phyloP scores from a whole-genome alignment of 2,797 vertebrate species.

The Poecile montanus region DNA sequence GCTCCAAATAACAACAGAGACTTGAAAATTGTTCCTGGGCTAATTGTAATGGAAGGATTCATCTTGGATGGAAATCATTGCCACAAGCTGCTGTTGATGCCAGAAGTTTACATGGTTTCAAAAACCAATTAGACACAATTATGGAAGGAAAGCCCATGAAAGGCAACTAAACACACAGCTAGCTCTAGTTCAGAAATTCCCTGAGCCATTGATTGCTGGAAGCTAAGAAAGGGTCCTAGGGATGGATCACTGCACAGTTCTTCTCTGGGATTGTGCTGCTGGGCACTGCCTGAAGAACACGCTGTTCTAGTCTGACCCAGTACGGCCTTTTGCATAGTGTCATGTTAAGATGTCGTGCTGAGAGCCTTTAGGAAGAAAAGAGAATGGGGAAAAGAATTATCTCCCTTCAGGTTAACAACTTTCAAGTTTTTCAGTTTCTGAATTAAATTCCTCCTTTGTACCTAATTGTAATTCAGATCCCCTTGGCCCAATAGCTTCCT shows the following conservation, averaged over 20 bases:
- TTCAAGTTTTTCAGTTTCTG: neutral
- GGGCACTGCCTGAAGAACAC: neutral
- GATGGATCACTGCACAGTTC: neutral
- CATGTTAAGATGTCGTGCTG: neutral
- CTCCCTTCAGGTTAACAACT: neutral
- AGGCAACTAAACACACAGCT: neutral
- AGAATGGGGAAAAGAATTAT: rapidly evolving
- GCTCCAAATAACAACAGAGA: conserved; percentile 21
- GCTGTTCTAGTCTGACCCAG: neutral
- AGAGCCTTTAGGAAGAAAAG: neutral
- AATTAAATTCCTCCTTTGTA: neutral
- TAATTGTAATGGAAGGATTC: conserved; percentile 6
- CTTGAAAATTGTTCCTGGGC: conserved; percentile 15
- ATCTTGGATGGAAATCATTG: conserved; percentile 23
- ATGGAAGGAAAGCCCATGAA: conserved; percentile 21
- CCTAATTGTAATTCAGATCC: neutral
- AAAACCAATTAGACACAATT: conserved; percentile 44
- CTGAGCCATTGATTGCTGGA: neutral
- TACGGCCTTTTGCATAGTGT: neutral
- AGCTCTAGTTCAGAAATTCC: neutral
- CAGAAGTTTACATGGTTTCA: conserved; percentile 24
- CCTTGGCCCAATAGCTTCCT: neutral
- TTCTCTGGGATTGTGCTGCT: neutral
- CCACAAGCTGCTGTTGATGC: conserved; percentile 14
- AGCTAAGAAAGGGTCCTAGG: neutral